Conservation (phyloP, 2,113 vertebrate genomes). For the Anser cygnoides region DNA sequence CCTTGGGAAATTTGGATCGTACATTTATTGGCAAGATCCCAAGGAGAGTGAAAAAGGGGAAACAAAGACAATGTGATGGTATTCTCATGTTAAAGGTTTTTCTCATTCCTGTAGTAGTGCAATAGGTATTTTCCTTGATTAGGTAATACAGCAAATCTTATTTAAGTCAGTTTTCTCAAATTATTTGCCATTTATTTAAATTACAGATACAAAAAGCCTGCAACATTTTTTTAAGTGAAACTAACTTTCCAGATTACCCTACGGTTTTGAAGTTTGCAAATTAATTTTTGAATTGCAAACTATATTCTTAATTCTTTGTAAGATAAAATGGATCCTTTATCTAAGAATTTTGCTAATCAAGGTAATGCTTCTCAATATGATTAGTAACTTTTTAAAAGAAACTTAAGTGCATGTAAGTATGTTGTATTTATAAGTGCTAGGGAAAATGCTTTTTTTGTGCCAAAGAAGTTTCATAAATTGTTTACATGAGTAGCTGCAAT, state of each 20-base stretch:
- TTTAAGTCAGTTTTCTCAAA: background rate
- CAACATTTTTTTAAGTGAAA: constrained; percentile 26
- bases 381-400: constrained; percentile 54
- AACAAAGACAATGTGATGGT: background rate
- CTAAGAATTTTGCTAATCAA: constrained; percentile 63
- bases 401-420: constrained; percentile 49
- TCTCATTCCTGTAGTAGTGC: constrained; percentile 32
- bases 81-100: background rate
- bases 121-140: constrained; percentile 39
- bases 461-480: constrained; percentile 80
- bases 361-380: constrained; percentile 31
- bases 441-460: constrained; percentile 78
- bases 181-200: constrained; percentile 12
- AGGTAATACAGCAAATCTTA: background rate
- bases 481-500: constrained; percentile 74
- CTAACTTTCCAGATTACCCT: constrained; percentile 28
- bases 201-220: background rate
- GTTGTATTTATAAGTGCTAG: constrained; percentile 57
- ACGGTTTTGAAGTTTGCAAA: constrained; percentile 43
- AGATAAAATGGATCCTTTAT: constrained; percentile 37
- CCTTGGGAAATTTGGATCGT: background rate
- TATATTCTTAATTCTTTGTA: constrained; percentile 65
- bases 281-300: constrained; percentile 58
- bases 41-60: background rate
- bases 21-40: background rate